phyloP scores from a whole-genome alignment of 2,113 vertebrate species.

The Clupea harengus region DNA sequence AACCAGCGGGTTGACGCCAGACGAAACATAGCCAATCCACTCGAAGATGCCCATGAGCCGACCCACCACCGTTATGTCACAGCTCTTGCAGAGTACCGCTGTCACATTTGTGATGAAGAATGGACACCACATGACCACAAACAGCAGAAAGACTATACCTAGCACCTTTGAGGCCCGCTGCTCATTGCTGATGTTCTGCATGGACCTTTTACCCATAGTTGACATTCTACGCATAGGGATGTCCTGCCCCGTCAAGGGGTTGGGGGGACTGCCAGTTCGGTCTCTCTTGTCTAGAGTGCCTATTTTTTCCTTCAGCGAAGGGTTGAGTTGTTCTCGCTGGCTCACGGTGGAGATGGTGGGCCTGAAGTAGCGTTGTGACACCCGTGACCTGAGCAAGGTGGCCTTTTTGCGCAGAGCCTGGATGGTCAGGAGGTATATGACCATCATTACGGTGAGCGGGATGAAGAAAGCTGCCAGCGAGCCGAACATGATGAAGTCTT shows the following conservation, averaged over 20 bases:
- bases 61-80: constrained; percentile 72
- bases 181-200: constrained; percentile 92
- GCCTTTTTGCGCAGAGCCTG: constrained; percentile 88
- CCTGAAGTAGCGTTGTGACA: constrained; percentile 77
- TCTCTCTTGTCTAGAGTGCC: constrained; percentile 75
- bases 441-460: constrained; percentile 92
- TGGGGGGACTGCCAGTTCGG: constrained; percentile 42
- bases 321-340: constrained; percentile 72
- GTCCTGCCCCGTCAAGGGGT: constrained; percentile 56
- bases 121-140: constrained; percentile 97
- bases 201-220: constrained; percentile 85
- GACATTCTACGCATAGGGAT: constrained; percentile 76
- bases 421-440: constrained; percentile 93
- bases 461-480: constrained; percentile 91
- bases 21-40: constrained; percentile 96
- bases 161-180: constrained; percentile 95
- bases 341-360: constrained; percentile 80
- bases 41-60: constrained; percentile 93
- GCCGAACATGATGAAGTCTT: constrained; percentile 89
- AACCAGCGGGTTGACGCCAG: constrained; percentile 93
- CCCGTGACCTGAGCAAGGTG: constrained; percentile 81
- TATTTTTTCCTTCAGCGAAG: constrained; percentile 74
- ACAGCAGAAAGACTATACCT: constrained; percentile 94
- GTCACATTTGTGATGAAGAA: constrained; percentile 97
- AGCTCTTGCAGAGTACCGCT: constrained; percentile 84